Conservation (phyloP, 92 coral and sea anemone genomes). For the Diadumene lineata region DNA sequence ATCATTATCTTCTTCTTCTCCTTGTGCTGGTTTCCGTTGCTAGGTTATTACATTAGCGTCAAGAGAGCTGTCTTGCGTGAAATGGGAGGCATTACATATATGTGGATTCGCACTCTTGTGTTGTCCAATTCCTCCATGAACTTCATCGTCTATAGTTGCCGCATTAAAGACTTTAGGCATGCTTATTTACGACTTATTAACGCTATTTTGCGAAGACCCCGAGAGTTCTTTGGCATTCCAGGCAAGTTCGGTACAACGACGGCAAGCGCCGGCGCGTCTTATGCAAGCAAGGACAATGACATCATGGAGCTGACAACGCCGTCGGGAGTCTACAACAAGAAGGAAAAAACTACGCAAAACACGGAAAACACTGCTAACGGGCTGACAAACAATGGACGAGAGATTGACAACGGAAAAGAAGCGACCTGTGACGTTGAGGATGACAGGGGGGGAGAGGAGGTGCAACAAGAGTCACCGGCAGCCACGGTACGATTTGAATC, state of each 20-base stretch:
- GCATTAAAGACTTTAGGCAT: conserved; percentile 40
- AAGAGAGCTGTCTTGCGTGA: conserved; percentile 29
- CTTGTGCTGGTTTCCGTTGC: conserved; percentile 43
- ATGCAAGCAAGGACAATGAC: conserved; percentile 3
- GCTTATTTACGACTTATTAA: conserved; percentile 15
- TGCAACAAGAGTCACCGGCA: background rate
- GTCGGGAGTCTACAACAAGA: background rate
- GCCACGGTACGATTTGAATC: background rate
- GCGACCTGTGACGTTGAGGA: background rate
- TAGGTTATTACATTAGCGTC: conserved; percentile 24
- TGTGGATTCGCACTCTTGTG: conserved; percentile 55
- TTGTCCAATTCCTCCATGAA: conserved; percentile 50
- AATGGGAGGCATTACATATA: conserved; percentile 39
- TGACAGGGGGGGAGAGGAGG: background rate
- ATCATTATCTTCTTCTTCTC: conserved; percentile 37
- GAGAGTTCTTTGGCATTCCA: conserved; percentile 4
- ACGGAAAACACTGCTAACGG: background rate
- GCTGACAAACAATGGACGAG: background rate
- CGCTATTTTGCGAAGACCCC: conserved; percentile 1
- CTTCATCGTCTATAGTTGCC: conserved; percentile 46
- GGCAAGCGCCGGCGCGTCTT: background rate
- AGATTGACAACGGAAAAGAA: background rate
- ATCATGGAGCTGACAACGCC: background rate
- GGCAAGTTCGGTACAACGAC: background rate
- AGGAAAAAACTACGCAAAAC: background rate